Base-by-base conservation (phyloP, 2,888 invertebrate genomes). In the Argyresthia albistria region DNA sequence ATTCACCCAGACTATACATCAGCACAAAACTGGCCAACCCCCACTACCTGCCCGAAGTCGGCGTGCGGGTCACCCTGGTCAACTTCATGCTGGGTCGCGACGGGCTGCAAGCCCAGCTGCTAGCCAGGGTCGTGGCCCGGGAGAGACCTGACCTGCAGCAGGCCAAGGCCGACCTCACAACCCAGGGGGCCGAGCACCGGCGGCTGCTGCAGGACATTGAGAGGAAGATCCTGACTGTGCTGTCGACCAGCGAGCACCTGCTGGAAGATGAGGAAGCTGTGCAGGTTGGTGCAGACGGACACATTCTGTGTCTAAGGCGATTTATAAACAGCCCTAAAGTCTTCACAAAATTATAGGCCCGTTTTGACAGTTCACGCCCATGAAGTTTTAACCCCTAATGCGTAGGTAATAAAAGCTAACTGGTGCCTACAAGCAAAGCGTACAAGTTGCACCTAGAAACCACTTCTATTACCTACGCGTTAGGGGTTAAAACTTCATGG, bases 241-340 rank as follows among this genome's bases (percentile, higher is more conserved):
- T 88, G 7, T 84, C 88, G 3, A 87, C 88, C 46, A 88, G 88
- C 3, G 84, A 88, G 61, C 86, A 86, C 60, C 67, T 88, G 56
- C 80, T 98, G 51, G 97, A 97, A 76, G 97, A 98, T 70, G 97
- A 98, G 77, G 95, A 93, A 46, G 97, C 96, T 16, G 96, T 97
- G 7, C 91, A 91, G 81, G 89, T 76, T 68, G 58, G 7, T 9
- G 25, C 3, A 25, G 25, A 6, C 25, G 6, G 25, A 25, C 25
- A 25, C 25, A 25, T 25, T 25, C 25, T 2, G 25, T 6, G 2
- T 25, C 25, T 6, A 25, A 25, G 25, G 25, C 25, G 3, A 4
- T 25, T 6, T 6, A 6, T 6, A 25, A 25, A 6, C 25, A n/a
- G n/a, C n/a, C n/a, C n/a, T n/a, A n/a, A n/a, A n/a, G n/a, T n/a